Base-by-base conservation (phyloP, 2,113 vertebrate species). In the Paradisaea rubra region DNA sequence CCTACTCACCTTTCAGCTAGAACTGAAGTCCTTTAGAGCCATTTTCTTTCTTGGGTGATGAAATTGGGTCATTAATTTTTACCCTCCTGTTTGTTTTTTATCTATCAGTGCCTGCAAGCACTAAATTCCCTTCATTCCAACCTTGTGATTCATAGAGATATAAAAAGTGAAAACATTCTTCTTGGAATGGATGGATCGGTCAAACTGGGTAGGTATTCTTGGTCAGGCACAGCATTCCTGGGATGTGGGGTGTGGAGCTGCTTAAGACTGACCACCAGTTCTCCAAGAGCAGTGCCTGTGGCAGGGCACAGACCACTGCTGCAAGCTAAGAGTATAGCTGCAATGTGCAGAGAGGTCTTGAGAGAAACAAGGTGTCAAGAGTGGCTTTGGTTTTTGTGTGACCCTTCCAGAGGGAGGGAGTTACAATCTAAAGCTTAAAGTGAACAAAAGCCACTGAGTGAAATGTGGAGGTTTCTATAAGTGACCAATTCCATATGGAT, bases 121-220 rank as follows among this genome's bases (percentile, higher is more conserved):
- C 95, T 99, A 96, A 98, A 99, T 97, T 99, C 98, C 97, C 98
- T 99, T 44, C 99, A 99, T 95, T 99, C 98, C 90, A 99, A 99
- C 95, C 98, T 99, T 91, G 98, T 99, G 91, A 99, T 99, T 96
- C 99, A 99, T 73, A 98, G 98, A 98, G 99, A 99, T 92, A 99
- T 99, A 96, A 99, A 99, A 96, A 99, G 99, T 87, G 99, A 99
- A 97, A 99, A 99, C 96, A 99, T 99, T 96, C 98, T 99, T 49
- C 97, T 99, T 41, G 98, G 99, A 47, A 99, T 99, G 99, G 99
- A 99, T 12, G 99, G 99, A 94, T 99, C 99, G 35, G 99, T 99
- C 93, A 99, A 99, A 97, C 96, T 99, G 90, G 99, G 99, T 99
- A 97, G 93, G 99, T 98, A 82, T 97, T 89, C 73, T 35, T 24